phyloP scores from a whole-genome alignment of 2,888 invertebrate genomes.

The Coronaproctus castanopsis region DNA sequence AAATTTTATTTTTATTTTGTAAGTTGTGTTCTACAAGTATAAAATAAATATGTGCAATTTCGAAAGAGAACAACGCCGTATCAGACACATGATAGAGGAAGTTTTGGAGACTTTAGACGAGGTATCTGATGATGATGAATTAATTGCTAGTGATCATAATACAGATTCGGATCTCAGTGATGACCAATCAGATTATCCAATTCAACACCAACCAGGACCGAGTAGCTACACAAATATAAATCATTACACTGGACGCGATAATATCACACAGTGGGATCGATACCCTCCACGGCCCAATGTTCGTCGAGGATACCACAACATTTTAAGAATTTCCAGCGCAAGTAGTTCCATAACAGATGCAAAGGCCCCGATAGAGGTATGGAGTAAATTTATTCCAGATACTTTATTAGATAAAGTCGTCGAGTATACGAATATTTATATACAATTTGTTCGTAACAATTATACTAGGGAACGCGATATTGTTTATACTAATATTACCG shows the following conservation, averaged over 20 bases:
- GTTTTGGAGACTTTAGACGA: too few relatives aligned
- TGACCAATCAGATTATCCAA: too few relatives aligned
- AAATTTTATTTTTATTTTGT: too few relatives aligned
- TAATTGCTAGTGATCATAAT: too few relatives aligned
- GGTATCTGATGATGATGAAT: too few relatives aligned
- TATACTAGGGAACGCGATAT: slow-evolving; percentile 4
- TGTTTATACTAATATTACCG: slow-evolving; percentile 1
- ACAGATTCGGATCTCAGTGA: too few relatives aligned
- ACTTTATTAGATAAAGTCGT: slow-evolving; percentile 4
- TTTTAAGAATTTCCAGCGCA: background rate
- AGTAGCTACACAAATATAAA: too few relatives aligned
- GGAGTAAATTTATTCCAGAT: slow-evolving; percentile 9
- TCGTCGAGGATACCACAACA: slow-evolving; percentile 2
- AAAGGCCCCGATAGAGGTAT: slow-evolving; percentile 1
- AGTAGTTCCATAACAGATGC: slow-evolving; percentile 1
- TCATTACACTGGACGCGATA: slow-evolving; percentile 2
- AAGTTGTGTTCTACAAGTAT: too few relatives aligned
- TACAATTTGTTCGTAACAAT: slow-evolving; percentile 4
- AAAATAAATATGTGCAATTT: too few relatives aligned
- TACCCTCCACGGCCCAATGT: slow-evolving; percentile 3
- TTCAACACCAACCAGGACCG: too few relatives aligned
- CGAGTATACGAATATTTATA: slow-evolving; percentile 7
- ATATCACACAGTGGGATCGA: slow-evolving; percentile 6
- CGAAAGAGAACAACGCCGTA: too few relatives aligned
- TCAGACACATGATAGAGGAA: too few relatives aligned